Evolutionary conservation across 2,888 invertebrate genomes (phyloP).

Genomic region (Tridacna crocea): DNA sequence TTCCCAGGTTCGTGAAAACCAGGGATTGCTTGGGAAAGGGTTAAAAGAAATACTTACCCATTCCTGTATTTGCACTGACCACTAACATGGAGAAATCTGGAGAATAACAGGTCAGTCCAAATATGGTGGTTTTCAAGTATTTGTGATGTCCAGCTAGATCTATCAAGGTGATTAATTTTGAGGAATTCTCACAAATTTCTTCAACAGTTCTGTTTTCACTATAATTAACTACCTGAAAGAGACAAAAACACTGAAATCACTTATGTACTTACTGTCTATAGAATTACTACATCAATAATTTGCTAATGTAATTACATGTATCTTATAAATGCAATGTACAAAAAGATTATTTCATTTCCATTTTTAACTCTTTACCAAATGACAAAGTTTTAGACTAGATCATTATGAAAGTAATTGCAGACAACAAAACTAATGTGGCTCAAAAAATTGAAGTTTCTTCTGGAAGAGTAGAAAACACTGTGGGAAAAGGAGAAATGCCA

Average conservation of each 20-base stretch:
- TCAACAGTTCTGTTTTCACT: constrained; percentile 95
- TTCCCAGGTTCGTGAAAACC: too few relatives aligned
- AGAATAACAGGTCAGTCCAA: constrained; percentile 96
- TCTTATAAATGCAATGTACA: neutral
- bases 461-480: too few relatives aligned
- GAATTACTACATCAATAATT: neutral
- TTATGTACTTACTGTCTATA: neutral
- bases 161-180: constrained; percentile 94
- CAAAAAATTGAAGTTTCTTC: too few relatives aligned
- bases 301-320: neutral
- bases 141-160: constrained; percentile 98
- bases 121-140: constrained; percentile 97
- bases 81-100: constrained; percentile 96
- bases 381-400: too few relatives aligned
- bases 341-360: neutral
- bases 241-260: neutral
- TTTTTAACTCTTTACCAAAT: too few relatives aligned
- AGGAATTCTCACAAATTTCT: constrained; percentile 96
- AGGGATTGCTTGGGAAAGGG: too few relatives aligned
- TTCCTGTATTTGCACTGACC: constrained; percentile 91
- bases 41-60: constrained; percentile 75
- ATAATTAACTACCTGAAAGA: constrained; percentile 90
- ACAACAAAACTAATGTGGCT: too few relatives aligned
- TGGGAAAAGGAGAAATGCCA: too few relatives aligned
- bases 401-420: too few relatives aligned